A percentile compares a stretch with the other conserved stretches of the same genome.
phyloP scores from a whole-genome alignment of 1,140 invertebrate species.

The Laupala kohalensis region DNA sequence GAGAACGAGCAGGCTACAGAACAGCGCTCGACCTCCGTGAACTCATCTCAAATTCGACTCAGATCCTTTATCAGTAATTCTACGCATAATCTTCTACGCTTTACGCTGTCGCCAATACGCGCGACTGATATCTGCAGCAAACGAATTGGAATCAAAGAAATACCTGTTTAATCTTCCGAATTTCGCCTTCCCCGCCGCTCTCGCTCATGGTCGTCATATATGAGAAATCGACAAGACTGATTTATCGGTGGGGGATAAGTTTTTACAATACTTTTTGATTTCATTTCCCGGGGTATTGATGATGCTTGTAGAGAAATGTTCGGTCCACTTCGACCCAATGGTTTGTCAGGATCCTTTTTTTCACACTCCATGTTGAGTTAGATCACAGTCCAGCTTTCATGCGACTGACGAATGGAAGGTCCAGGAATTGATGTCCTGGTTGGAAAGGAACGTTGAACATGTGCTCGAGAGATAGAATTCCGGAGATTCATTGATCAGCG shows the following conservation, averaged over 20 bases:
- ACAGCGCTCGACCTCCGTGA: conserved; percentile 71
- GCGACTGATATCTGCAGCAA: conserved; percentile 61
- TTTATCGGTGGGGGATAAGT: conserved; percentile 40
- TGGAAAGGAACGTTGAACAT: conserved; percentile 54
- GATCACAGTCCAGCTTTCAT: conserved; percentile 51
- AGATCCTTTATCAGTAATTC: conserved; percentile 69
- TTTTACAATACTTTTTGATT: conserved; percentile 62
- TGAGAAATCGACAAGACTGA: conserved; percentile 22
- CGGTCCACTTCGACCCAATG: conserved; percentile 50
- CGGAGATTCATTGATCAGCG: no score
- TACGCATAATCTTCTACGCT: conserved; percentile 80
- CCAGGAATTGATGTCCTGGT: conserved; percentile 55
- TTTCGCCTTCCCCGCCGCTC: conserved; percentile 69
- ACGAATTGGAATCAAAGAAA: conserved; percentile 47
- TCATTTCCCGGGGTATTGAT: conserved; percentile 71
- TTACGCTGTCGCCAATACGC: conserved; percentile 63
- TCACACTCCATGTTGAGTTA: neutral
- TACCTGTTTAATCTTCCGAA: conserved; percentile 76
- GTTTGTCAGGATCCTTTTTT: conserved; percentile 40
- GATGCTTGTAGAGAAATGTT: conserved; percentile 65
- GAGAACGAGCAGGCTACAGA: conserved; percentile 64
- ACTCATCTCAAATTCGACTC: conserved; percentile 67
- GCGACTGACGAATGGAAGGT: conserved; percentile 70
- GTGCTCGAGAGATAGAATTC: conserved; percentile 50
- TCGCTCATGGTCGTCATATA: conserved; percentile 52